Evolutionary conservation across 2,797 vertebrate genomes (phyloP).

Genomic region (Melopsittacus undulatus): DNA sequence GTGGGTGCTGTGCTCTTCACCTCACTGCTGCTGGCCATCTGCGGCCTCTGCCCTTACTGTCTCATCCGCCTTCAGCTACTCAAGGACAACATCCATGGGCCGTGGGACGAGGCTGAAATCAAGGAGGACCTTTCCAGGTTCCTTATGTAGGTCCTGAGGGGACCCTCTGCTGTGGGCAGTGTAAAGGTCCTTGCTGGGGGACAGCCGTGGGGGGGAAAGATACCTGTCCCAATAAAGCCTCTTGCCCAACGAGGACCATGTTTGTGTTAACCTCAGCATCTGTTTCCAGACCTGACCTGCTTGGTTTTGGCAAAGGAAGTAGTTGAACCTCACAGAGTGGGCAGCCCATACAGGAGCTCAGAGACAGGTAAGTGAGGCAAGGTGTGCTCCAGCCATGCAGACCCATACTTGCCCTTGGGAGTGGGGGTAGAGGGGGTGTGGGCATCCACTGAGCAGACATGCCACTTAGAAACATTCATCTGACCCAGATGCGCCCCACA

Average conservation of each 20-base stretch:
- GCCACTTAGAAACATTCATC: rapidly evolving
- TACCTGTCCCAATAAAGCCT: slow-evolving; percentile 30
- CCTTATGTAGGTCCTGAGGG: slow-evolving; percentile 67
- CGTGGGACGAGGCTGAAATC: slow-evolving; percentile 98
- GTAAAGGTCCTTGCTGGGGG: background rate
- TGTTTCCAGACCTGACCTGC: background rate
- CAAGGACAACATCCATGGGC: slow-evolving; percentile 98
- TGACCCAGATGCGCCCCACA: rapidly evolving
- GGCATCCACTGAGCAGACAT: background rate
- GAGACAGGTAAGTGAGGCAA: rapidly evolving
- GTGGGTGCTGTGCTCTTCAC: slow-evolving; percentile 86
- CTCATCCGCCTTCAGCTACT: slow-evolving; percentile 90
- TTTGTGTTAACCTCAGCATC: background rate
- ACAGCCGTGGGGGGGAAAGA: background rate
- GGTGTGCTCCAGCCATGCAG: rapidly evolving
- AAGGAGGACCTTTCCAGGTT: slow-evolving; percentile 91
- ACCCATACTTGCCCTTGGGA: rapidly evolving
- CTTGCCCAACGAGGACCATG: rapidly evolving
- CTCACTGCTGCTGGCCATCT: slow-evolving; percentile 81
- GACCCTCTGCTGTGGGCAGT: background rate
- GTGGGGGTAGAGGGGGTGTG: rapidly evolving
- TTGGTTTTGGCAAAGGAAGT: background rate
- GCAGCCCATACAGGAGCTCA: rapidly evolving
- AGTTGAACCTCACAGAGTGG: background rate
- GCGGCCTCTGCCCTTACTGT: slow-evolving; percentile 89